phyloP scores from a whole-genome alignment of 2,888 invertebrate species.

The Lordiphosa andalusiaca region DNA sequence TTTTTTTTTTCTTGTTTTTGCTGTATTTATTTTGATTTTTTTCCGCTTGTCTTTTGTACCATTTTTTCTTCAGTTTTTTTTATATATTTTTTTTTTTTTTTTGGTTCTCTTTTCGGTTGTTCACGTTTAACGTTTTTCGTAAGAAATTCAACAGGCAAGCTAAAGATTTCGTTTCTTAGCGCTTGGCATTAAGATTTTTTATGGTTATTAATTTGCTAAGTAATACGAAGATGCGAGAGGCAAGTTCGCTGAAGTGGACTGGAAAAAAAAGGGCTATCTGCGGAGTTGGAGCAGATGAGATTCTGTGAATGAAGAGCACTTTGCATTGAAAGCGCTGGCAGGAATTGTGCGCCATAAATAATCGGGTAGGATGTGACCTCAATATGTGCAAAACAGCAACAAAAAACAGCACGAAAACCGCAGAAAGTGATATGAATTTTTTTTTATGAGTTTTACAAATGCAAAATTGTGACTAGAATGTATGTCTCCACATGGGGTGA shows the following conservation, averaged over 20 bases:
- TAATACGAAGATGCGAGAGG: conserved; percentile 54
- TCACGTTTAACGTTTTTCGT: conserved; percentile 53
- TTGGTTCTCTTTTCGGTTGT: conserved; percentile 12
- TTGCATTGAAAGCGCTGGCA: conserved; percentile 49
- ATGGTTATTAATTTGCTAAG: conserved; percentile 74
- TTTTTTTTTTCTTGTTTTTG: conserved; percentile 36
- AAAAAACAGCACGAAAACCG: too few relatives aligned
- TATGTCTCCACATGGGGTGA: too few relatives aligned
- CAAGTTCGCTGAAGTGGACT: conserved; percentile 20
- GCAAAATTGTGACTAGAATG: too few relatives aligned
- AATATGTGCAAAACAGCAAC: conserved; percentile 1
- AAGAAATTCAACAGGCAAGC: conserved; percentile 73
- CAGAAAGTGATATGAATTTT: too few relatives aligned
- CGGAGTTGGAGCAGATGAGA: conserved; percentile 20
- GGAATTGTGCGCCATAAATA: conserved; percentile 16
- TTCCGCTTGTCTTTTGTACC: conserved; percentile 13
- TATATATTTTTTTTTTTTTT: not conserved
- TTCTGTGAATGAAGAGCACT: conserved; percentile 72
- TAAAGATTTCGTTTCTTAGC: conserved; percentile 68
- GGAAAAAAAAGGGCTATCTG: conserved; percentile 14
- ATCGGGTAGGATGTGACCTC: conserved; percentile 9
- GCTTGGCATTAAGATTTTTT: conserved; percentile 70
- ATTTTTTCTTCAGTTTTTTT: conserved; percentile 19
- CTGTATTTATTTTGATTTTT: conserved; percentile 20
- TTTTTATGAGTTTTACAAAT: too few relatives aligned